Percentiles rank a stretch among this genome's conserved stretches.
These are phyloP conservation scores for Papilio protenor DNA, from an alignment of 2,888 invertebrate species.

Conservation along the genomic window DNA sequence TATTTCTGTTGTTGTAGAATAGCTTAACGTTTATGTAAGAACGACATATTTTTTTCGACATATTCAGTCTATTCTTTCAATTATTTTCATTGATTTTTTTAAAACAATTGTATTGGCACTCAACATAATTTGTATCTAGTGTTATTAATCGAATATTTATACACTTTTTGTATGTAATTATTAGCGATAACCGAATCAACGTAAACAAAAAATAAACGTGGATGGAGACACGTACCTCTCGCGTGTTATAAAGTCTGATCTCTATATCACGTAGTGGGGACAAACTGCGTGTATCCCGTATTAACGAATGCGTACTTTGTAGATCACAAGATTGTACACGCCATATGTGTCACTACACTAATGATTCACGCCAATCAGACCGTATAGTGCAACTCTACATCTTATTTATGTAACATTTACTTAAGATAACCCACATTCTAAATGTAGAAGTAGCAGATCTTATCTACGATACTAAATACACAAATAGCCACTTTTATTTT, in stretches of 20 bases:
- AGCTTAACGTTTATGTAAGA: neutral
- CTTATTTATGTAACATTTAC: conserved; percentile 26
- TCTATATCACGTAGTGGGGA: neutral
- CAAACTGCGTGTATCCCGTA: conserved; percentile 1
- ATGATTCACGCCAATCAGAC: conserved; percentile 31
- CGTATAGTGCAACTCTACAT: conserved; percentile 11
- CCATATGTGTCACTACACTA: conserved; percentile 33
- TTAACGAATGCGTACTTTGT: conserved; percentile 14
- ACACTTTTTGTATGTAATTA: conserved; percentile 7
- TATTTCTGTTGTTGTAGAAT: neutral
- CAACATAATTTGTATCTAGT: neutral
- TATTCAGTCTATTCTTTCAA: neutral
- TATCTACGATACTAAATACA: conserved; percentile 18
- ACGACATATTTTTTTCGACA: too few species aligned
- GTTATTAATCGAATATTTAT: conserved; percentile 14
- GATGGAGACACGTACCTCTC: conserved; percentile 33
- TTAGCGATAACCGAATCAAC: conserved; percentile 7
- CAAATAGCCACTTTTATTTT: neutral
- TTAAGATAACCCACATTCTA: conserved; percentile 36
- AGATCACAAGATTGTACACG: conserved; percentile 42
- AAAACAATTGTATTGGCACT: neutral
- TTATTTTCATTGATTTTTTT: neutral
- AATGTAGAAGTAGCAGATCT: conserved; percentile 34
- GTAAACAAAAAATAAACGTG: conserved; percentile 29
- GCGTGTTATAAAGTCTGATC: conserved; percentile 1